phyloP scores from a whole-genome alignment of 2,113 vertebrate species.

The Danionella cerebrum region DNA sequence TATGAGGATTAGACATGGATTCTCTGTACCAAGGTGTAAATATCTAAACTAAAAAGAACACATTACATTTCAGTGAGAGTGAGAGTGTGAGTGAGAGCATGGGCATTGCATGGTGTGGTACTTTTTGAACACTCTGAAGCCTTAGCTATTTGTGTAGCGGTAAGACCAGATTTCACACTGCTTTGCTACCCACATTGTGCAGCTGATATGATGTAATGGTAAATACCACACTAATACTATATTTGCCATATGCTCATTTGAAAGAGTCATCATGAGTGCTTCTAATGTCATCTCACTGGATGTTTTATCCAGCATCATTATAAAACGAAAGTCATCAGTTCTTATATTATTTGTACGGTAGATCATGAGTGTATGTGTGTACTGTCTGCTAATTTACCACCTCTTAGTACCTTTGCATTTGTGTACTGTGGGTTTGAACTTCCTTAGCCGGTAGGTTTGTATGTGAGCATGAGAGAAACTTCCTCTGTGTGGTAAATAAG shows the following conservation, averaged over 20 bases:
- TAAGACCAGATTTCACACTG: neutral
- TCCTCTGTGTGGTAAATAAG: neutral
- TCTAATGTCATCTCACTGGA: too few species aligned
- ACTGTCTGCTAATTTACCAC: too few species aligned
- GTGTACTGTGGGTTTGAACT: neutral
- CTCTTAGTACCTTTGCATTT: neutral
- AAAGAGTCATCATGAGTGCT: too few species aligned
- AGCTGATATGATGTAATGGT: conserved; percentile 8
- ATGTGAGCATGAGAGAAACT: neutral
- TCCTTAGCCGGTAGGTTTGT: neutral
- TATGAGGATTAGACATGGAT: too few species aligned
- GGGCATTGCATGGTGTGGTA: neutral
- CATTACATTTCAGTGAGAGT: too few species aligned
- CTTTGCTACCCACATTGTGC: neutral
- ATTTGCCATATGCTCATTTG: conserved; percentile 6
- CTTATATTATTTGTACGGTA: too few species aligned
- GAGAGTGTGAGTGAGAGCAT: too few species aligned
- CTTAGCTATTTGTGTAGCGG: neutral
- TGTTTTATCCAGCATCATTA: neutral
- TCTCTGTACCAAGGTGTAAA: too few species aligned
- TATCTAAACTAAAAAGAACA: too few species aligned
- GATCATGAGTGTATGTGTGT: too few species aligned
- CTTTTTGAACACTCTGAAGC: neutral
- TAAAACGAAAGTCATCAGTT: neutral
- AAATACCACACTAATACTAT: neutral